These are phyloP conservation scores for Bursaphelenchus mucronatus DNA, from an alignment of 1,140 invertebrate genomes.

Conservation along the genomic window DNA sequence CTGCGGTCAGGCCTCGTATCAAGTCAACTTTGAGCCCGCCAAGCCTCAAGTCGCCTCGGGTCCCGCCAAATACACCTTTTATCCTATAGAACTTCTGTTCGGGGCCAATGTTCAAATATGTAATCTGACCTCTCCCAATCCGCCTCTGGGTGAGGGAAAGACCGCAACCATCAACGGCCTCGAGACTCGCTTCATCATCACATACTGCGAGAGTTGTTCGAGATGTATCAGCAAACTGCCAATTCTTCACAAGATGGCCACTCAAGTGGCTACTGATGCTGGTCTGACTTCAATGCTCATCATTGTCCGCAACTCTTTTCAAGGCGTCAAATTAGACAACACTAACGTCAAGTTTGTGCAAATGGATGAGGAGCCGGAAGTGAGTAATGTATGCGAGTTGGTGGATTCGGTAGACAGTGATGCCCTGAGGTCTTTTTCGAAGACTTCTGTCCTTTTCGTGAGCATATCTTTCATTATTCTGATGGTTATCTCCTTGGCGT, in stretches of 20 bases:
- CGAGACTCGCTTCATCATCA: slow-evolving; percentile 36
- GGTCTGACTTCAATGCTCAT: slow-evolving; percentile 33
- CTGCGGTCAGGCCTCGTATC: slow-evolving; percentile 39
- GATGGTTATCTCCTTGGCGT: slow-evolving; percentile 85
- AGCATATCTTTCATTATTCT: slow-evolving; percentile 88
- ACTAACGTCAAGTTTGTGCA: slow-evolving; percentile 36
- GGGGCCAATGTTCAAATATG: slow-evolving; percentile 21
- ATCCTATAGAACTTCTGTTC: slow-evolving; percentile 25
- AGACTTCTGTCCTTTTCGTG: slow-evolving; percentile 68
- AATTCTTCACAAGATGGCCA: slow-evolving; percentile 28
- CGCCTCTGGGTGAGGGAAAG: background rate
- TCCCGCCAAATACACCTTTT: slow-evolving; percentile 32
- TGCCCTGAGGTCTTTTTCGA: slow-evolving; percentile 54
- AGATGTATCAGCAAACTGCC: slow-evolving; percentile 37
- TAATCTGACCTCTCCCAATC: slow-evolving; percentile 23
- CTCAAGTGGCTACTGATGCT: slow-evolving; percentile 31
- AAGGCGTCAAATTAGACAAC: slow-evolving; percentile 42
- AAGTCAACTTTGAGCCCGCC: slow-evolving; percentile 35
- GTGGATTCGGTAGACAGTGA: slow-evolving; percentile 34
- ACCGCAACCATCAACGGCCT: background rate
- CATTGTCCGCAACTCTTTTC: slow-evolving; percentile 28
- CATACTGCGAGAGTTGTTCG: slow-evolving; percentile 42
- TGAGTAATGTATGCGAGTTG: slow-evolving; percentile 31
- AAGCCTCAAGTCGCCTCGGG: slow-evolving; percentile 26
- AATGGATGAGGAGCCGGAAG: slow-evolving; percentile 40